Percentiles rank a stretch among this genome's conserved stretches.
These are phyloP conservation scores for Melanerpes formicivorus DNA, from an alignment of 2,113 vertebrate species.

Conservation along the genomic window DNA sequence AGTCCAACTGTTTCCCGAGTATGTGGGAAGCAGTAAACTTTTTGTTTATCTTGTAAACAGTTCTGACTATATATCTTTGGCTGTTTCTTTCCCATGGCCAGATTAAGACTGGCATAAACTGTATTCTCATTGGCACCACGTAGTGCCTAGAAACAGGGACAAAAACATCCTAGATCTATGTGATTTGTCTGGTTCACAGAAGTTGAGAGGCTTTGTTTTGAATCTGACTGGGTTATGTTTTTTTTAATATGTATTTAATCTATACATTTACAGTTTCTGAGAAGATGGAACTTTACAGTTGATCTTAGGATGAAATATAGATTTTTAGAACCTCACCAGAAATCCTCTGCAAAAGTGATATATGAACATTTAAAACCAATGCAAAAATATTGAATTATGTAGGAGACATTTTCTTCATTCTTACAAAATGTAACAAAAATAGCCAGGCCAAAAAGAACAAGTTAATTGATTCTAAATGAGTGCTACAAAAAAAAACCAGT, in stretches of 20 bases:
- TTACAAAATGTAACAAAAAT: neutral
- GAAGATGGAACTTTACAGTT: neutral
- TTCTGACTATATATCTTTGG: constrained; percentile 45
- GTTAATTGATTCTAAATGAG: neutral
- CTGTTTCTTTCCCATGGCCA: constrained; percentile 67
- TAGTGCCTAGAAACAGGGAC: neutral
- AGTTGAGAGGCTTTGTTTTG: constrained; percentile 6
- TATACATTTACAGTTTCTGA: neutral
- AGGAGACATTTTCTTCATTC: neutral
- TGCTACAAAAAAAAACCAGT: neutral
- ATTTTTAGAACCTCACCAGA: neutral
- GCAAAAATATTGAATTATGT: neutral
- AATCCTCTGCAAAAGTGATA: neutral
- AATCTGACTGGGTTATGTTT: constrained; percentile 5
- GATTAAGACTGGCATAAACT: neutral
- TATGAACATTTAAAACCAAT: neutral
- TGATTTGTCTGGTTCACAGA: constrained; percentile 24
- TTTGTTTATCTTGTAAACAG: constrained; percentile 69
- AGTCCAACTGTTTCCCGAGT: constrained; percentile 77
- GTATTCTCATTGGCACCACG: neutral
- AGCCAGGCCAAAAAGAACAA: neutral
- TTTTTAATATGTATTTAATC: neutral
- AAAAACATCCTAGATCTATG: neutral
- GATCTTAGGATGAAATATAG: neutral
- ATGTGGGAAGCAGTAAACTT: constrained; percentile 75